Evolutionary conservation across 2,888 invertebrate species (phyloP).

Genomic region (Cryptocephalus moraei): DNA sequence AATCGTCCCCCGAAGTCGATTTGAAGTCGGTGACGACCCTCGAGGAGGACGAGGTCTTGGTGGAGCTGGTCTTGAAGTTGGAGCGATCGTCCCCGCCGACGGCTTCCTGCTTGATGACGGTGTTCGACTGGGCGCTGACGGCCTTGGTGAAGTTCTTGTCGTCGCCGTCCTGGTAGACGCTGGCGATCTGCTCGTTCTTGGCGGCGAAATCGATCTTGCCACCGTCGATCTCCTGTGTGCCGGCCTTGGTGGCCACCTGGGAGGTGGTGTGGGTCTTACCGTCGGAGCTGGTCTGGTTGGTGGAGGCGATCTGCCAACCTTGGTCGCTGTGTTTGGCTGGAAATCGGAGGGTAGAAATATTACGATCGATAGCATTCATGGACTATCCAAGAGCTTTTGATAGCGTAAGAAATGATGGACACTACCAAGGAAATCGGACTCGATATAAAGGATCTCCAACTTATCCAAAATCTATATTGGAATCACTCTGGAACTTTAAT

Average conservation of each 20-base stretch:
- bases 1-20: conserved; percentile 6
- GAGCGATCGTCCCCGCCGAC: conserved; percentile 42
- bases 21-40: conserved; percentile 26
- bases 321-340: conserved; percentile 39
- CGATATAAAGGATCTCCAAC: too few species aligned
- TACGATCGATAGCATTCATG: too few species aligned
- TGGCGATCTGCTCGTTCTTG: conserved; percentile 49
- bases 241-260: conserved; percentile 50
- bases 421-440: too few species aligned
- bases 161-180: conserved; percentile 44
- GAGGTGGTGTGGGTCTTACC: conserved; percentile 52
- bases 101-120: conserved; percentile 42
- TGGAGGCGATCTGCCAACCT: conserved; percentile 59
- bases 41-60: conserved; percentile 29
- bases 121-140: conserved; percentile 39
- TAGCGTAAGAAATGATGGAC: too few species aligned
- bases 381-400: too few species aligned
- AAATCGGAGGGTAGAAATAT: too few species aligned
- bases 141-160: conserved; percentile 44
- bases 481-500: too few species aligned
- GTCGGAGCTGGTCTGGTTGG: conserved; percentile 51
- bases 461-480: too few species aligned
- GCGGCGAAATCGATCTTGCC: conserved; percentile 57
- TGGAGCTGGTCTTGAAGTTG: conserved; percentile 33
- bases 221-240: conserved; percentile 52